Conservation (phyloP, 2,113 vertebrate genomes). For the Chaetodon trifascialis region DNA sequence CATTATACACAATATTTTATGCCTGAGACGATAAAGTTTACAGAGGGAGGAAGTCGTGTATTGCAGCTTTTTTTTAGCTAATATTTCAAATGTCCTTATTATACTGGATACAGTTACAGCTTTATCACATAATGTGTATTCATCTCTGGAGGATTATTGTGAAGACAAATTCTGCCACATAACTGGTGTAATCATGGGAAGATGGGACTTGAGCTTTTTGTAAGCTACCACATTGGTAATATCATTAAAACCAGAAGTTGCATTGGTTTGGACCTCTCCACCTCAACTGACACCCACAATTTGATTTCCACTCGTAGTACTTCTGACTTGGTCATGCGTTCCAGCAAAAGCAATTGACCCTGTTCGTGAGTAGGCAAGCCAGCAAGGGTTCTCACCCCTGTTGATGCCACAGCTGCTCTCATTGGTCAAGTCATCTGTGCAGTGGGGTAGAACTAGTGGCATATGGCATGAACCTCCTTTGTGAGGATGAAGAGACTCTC, state of each 20-base stretch:
- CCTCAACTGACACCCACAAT: neutral
- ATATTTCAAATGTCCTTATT: slow-evolving; percentile 12
- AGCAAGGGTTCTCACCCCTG: neutral
- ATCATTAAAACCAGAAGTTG: neutral
- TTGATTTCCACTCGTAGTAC: neutral
- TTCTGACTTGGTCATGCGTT: neutral
- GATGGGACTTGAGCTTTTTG: neutral
- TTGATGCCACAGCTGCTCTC: neutral
- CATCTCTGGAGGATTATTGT: neutral
- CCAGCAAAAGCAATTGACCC: no score
- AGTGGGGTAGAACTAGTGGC: neutral
- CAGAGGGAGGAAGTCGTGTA: slow-evolving; percentile 3
- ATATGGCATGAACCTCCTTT: neutral
- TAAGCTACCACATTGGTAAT: neutral
- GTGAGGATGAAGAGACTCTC: neutral
- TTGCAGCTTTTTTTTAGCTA: slow-evolving; percentile 2
- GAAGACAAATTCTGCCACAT: slow-evolving; percentile 8
- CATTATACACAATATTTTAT: slow-evolving; percentile 37
- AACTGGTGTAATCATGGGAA: neutral
- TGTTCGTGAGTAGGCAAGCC: neutral
- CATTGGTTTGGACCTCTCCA: neutral
- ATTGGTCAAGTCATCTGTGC: neutral
- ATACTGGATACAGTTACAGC: neutral
- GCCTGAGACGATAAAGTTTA: slow-evolving; percentile 27
- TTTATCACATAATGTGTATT: neutral